These are phyloP conservation scores for Zootermopsis nevadensis DNA, from an alignment of 2,888 invertebrate genomes.

Conservation along the genomic window DNA sequence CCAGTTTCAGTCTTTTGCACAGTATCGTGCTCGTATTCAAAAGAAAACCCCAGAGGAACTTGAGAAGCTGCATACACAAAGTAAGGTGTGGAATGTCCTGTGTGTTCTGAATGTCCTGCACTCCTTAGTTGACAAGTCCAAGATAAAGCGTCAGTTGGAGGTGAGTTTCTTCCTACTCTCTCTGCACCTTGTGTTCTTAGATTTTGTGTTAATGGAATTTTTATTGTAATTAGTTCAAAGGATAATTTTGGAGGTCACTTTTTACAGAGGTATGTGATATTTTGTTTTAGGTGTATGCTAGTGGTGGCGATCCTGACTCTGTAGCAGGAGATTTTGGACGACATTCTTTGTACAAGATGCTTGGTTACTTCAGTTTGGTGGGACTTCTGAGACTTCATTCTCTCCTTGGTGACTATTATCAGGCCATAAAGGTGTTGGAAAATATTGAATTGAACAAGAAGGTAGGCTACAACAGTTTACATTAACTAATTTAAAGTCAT, in stretches of 20 bases:
- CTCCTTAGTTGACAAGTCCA: slow-evolving; percentile 96
- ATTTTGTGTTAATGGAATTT: no score
- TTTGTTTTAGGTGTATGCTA: slow-evolving; percentile 71
- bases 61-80: slow-evolving; percentile 80
- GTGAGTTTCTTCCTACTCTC: slow-evolving; percentile 64
- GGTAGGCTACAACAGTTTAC: no score
- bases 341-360: slow-evolving; percentile 97
- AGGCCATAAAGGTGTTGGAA: slow-evolving; percentile 92
- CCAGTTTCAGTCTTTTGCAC: slow-evolving; percentile 93
- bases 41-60: slow-evolving; percentile 86
- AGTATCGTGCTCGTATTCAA: slow-evolving; percentile 78
- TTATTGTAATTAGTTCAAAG: no score
- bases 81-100: slow-evolving; percentile 97
- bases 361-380: slow-evolving; percentile 98
- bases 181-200: no score
- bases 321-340: slow-evolving; percentile 97
- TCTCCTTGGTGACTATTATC: slow-evolving; percentile 97
- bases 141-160: slow-evolving; percentile 97
- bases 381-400: slow-evolving; percentile 96
- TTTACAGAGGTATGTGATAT: no score
- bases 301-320: slow-evolving; percentile 89
- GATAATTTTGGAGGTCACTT: no score
- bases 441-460: slow-evolving; percentile 98
- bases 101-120: slow-evolving; percentile 98
- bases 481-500: no score